Evolutionary conservation across 2,888 invertebrate genomes (phyloP), one percentile per base, ranked within the genome.

Genomic region (Lasioglossum figueresi): DNA sequence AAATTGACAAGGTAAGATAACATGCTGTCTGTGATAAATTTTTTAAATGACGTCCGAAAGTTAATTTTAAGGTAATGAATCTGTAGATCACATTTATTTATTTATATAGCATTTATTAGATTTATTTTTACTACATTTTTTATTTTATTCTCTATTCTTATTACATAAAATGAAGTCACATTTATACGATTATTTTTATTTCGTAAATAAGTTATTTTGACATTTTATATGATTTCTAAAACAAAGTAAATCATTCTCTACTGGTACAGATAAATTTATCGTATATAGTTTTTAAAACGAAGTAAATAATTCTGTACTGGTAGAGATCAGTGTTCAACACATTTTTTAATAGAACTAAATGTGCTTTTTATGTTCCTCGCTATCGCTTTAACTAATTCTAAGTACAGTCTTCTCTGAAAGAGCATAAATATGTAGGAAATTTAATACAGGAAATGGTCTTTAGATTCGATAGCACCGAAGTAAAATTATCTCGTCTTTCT

Each of bases 311-410:
- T 23, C 23, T 48, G 19, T 23, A 6, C 2, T 48, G 19, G 23
- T 23, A 23, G 0, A 52, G 23, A 23, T 52, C 23, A 52, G 23
- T 56, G 56, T n/a, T 4, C 1, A 8, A 56, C 4, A 56, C 3
- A 12, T 56, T n/a, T 56, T 56, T 4, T 52, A 52, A 56, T n/a
- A 4, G 3, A 1, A 10, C 12, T 10, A 52, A 52, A 23, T 52
- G 8, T 23, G 23, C 6, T 8, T 52, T 23, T 19, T 6, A 23
- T 52, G 23, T 19, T 23, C 1, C 19, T 48, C 52, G 2, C n/a
- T 0, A n/a, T 56, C 4, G 2, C 4, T 3, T n/a, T 10, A 56
- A n/a, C n/a, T 10, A 1, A 16, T 6, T 52, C n/a, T 10, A 1
- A 16, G 23, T 52, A 23, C 23, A 23, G 8, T 52, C 23, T 23